These are phyloP conservation scores for Esox niger DNA, from an alignment of 2,113 vertebrate species.

Conservation along the genomic window DNA sequence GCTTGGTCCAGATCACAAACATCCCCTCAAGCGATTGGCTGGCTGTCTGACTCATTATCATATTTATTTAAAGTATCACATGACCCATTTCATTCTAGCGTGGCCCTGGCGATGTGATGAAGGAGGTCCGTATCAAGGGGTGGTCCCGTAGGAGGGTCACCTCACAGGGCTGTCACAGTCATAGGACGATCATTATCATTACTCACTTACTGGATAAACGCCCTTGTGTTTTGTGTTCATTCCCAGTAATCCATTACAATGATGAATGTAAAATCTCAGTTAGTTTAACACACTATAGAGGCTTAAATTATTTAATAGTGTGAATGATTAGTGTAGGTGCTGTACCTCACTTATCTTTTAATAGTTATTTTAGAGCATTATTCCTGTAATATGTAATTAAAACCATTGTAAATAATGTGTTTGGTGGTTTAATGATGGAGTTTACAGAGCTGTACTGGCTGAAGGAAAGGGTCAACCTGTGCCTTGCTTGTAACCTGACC, in stretches of 20 bases:
- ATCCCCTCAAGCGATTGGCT: constrained; percentile 50
- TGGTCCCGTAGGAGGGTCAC: constrained; percentile 59
- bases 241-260: constrained; percentile 47
- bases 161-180: constrained; percentile 49
- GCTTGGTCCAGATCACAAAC: constrained; percentile 49
- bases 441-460: constrained; percentile 39
- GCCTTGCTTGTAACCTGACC: constrained; percentile 52
- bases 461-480: constrained; percentile 29
- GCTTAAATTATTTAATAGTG: constrained; percentile 25
- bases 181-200: constrained; percentile 56
- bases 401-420: constrained; percentile 29
- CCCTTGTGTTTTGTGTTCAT: constrained; percentile 16
- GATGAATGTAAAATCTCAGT: constrained; percentile 21
- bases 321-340: background rate
- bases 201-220: constrained; percentile 5
- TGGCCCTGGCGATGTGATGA: constrained; percentile 65
- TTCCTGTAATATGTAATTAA: constrained; percentile 54
- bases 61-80: constrained; percentile 76
- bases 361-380: constrained; percentile 35
- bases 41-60: constrained; percentile 71
- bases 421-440: constrained; percentile 36
- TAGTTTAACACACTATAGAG: constrained; percentile 9
- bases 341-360: background rate
- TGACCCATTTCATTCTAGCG: constrained; percentile 73
- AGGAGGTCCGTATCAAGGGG: constrained; percentile 64